A percentile compares a stretch with the other conserved stretches of the same genome.
Evolutionary conservation across 2,888 invertebrate genomes (phyloP).

Genomic region (Portevinia maculata): DNA sequence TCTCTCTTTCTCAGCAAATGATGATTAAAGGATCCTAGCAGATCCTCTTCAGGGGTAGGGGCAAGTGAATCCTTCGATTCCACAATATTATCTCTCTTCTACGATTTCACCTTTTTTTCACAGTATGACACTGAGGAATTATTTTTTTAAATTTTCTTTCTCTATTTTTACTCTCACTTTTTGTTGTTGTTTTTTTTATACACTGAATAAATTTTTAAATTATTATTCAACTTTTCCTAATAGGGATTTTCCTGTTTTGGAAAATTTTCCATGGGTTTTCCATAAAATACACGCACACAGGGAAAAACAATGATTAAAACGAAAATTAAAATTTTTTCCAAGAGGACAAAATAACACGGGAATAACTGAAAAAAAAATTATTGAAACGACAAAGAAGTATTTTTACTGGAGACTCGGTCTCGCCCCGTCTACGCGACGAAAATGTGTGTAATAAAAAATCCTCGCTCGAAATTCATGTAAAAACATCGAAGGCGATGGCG

Average conservation of each 20-base stretch:
- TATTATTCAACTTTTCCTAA: background rate
- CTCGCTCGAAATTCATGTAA: constrained; percentile 27
- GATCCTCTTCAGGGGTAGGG: constrained; percentile 6
- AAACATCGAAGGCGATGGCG: constrained; percentile 31
- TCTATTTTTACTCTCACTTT: constrained; percentile 69
- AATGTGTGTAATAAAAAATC: constrained; percentile 28
- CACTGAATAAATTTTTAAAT: constrained; percentile 42
- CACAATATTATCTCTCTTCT: constrained; percentile 38
- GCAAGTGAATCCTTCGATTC: constrained; percentile 65
- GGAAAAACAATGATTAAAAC: background rate
- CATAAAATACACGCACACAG: constrained; percentile 24
- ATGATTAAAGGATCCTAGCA: constrained; percentile 37
- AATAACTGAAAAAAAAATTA: constrained; percentile 30
- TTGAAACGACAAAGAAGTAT: constrained; percentile 32
- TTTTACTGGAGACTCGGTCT: constrained; percentile 50
- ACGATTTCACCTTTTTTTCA: constrained; percentile 52
- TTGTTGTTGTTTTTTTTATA: constrained; percentile 34
- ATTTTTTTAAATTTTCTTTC: constrained; percentile 37
- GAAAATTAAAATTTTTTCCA: constrained; percentile 17
- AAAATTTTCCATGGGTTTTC: constrained; percentile 12
- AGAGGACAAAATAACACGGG: constrained; percentile 5
- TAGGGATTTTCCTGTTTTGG: constrained; percentile 41
- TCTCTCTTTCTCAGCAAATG: constrained; percentile 28
- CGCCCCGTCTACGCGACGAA: constrained; percentile 69
- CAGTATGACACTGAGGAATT: constrained; percentile 56